These are phyloP conservation scores for Mallateleia sp. DNA, from an alignment of 2,888 invertebrate genomes.

Conservation along the genomic window DNA sequence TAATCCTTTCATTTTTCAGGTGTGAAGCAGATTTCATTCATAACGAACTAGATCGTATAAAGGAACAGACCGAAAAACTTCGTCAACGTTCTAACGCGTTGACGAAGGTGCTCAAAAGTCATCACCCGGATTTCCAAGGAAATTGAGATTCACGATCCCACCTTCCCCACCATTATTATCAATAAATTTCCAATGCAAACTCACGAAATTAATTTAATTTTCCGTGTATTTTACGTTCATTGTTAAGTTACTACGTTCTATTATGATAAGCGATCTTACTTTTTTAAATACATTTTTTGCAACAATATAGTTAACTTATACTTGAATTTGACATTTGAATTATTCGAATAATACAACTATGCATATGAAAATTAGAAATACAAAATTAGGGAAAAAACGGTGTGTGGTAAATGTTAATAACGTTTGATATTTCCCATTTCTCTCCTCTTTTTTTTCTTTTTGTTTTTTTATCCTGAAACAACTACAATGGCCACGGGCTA, in stretches of 20 bases:
- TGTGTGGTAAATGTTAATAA: slow-evolving; percentile 38
- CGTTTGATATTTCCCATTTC: too few relatives aligned
- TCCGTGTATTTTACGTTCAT: too few relatives aligned
- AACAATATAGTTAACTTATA: not conserved
- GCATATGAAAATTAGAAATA: slow-evolving; percentile 1
- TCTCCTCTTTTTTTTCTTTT: not conserved
- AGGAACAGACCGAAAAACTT: slow-evolving; percentile 19
- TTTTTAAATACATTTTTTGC: not conserved
- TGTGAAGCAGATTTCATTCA: slow-evolving; percentile 30
- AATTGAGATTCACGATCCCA: slow-evolving; percentile 12
- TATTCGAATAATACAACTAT: slow-evolving; percentile 3
- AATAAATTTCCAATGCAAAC: not conserved
- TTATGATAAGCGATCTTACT: too few relatives aligned
- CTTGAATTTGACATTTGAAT: slow-evolving; percentile 8
- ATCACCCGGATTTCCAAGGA: slow-evolving; percentile 25
- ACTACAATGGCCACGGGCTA: slow-evolving; percentile 31
- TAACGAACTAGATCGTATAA: slow-evolving; percentile 28
- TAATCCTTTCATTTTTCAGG: slow-evolving; percentile 16
- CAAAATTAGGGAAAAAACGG: slow-evolving; percentile 15
- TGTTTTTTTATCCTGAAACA: slow-evolving; percentile 21
- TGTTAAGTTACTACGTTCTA: not conserved
- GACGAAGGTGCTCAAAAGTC: slow-evolving; percentile 28
- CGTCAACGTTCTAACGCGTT: slow-evolving; percentile 20
- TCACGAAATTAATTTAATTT: too few relatives aligned
- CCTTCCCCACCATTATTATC: not conserved